Evolutionary conservation across 2,797 vertebrate genomes (phyloP).

Genomic region (Eulemur coronatus): DNA sequence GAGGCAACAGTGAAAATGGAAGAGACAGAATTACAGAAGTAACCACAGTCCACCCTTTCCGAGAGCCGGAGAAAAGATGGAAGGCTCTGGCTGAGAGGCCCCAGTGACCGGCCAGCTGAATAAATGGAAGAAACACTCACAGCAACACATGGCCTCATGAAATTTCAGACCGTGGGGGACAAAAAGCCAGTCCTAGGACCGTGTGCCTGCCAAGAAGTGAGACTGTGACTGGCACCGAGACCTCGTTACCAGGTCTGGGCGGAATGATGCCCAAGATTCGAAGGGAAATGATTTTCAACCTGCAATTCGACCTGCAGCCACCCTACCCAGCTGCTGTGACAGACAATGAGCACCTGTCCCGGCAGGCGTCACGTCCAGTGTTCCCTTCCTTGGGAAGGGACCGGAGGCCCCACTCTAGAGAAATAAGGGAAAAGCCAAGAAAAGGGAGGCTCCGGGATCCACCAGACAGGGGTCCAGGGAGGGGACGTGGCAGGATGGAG

Average conservation of each 20-base stretch:
- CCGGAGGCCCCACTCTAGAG: neutral
- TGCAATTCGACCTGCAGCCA: neutral
- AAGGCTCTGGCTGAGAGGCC: neutral
- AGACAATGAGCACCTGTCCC: neutral
- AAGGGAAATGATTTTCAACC: neutral
- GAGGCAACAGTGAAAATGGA: no score
- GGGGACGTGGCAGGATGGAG: neutral
- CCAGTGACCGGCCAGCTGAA: neutral
- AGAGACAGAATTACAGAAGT: neutral
- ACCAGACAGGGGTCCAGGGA: neutral
- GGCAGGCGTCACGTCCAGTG: accelerated
- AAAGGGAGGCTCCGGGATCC: no score
- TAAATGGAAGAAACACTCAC: neutral
- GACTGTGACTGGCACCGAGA: neutral
- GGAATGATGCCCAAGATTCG: neutral
- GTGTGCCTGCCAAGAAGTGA: neutral
- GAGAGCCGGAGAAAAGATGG: no score
- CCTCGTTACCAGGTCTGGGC: neutral
- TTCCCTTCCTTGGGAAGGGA: neutral
- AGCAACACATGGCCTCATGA: no score
- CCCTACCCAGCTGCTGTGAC: neutral
- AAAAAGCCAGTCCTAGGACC: neutral
- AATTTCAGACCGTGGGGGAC: no score
- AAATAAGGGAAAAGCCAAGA: neutral
- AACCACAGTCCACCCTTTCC: neutral